Percentiles rank a stretch among this genome's conserved stretches.
phyloP scores from a whole-genome alignment of 2,888 invertebrate genomes.

The Drosophila mettleri region DNA sequence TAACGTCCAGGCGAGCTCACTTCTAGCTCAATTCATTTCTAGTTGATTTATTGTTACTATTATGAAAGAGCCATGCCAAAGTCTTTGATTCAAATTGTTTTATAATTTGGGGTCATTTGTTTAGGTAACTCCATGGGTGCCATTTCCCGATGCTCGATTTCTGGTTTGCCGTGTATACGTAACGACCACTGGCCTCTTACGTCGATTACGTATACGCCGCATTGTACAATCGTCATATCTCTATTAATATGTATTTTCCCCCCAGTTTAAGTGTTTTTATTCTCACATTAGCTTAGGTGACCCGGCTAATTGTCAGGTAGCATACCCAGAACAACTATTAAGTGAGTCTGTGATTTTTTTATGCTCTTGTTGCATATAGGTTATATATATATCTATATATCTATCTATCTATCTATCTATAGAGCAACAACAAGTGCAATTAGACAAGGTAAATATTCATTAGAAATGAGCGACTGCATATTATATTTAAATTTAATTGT shows the following conservation, averaged over 20 bases:
- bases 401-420: too few relatives aligned
- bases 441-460: conserved; percentile 66
- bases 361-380: conserved; percentile 14
- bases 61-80: not conserved
- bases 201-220: conserved; percentile 22
- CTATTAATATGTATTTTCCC: conserved; percentile 8
- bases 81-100: conserved; percentile 13
- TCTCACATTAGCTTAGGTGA: conserved; percentile 48
- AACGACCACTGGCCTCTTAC: conserved; percentile 8
- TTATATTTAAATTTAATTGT: conserved; percentile 68
- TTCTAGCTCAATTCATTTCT: not conserved
- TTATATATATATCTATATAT: not conserved
- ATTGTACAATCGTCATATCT: conserved; percentile 13
- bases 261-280: conserved; percentile 38
- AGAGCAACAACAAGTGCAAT: conserved; percentile 49
- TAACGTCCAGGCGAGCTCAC: not conserved
- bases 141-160: conserved; percentile 11
- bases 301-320: conserved; percentile 49
- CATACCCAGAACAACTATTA: conserved; percentile 26
- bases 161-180: conserved; percentile 45
- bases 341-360: conserved; percentile 30
- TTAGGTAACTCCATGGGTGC: conserved; percentile 20
- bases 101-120: conserved; percentile 65
- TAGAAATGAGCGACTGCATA: conserved; percentile 43
- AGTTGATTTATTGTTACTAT: conserved; percentile 10